phyloP scores from a whole-genome alignment of 2,113 vertebrate species.

The Colistium nudipinnis region DNA sequence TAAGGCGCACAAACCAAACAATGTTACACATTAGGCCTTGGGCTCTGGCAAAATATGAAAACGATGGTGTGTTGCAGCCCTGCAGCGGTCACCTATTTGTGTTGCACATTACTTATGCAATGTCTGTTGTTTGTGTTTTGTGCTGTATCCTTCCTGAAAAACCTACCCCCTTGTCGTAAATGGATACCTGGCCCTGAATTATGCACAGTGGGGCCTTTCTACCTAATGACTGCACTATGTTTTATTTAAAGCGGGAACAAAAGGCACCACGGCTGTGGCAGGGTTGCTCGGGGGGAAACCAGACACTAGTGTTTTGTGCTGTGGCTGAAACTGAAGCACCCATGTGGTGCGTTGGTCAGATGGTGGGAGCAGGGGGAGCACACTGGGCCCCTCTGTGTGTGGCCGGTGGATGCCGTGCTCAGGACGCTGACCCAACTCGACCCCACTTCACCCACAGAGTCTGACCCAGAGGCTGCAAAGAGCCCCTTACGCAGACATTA shows the following conservation, averaged over 20 bases:
- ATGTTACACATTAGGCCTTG: not conserved
- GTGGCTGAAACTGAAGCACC: constrained; percentile 76
- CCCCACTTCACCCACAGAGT: constrained; percentile 24
- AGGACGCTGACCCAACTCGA: constrained; percentile 12
- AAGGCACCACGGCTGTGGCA: constrained; percentile 46
- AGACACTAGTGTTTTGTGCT: constrained; percentile 78
- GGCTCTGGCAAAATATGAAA: constrained; percentile 6
- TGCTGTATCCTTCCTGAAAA: constrained; percentile 7
- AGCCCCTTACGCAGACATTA: constrained; percentile 7
- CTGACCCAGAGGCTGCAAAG: constrained; percentile 18
- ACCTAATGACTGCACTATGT: constrained; percentile 70
- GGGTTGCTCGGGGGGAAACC: constrained; percentile 70
- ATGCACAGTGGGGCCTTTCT: constrained; percentile 70
- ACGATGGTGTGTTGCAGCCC: not conserved
- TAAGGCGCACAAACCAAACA: too few species aligned
- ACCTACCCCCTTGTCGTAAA: constrained; percentile 28
- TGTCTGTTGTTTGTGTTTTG: constrained; percentile 5
- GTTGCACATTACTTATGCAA: constrained; percentile 6
- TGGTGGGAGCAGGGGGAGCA: constrained; percentile 55
- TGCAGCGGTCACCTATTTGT: not conserved
- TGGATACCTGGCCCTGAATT: constrained; percentile 70
- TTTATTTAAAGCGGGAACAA: constrained; percentile 80
- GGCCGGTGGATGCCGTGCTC: constrained; percentile 15
- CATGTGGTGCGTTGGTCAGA: constrained; percentile 55
- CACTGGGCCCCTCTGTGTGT: constrained; percentile 63